Base-by-base conservation (phyloP, 2,888 invertebrate species). In the Diarsia mendica region DNA sequence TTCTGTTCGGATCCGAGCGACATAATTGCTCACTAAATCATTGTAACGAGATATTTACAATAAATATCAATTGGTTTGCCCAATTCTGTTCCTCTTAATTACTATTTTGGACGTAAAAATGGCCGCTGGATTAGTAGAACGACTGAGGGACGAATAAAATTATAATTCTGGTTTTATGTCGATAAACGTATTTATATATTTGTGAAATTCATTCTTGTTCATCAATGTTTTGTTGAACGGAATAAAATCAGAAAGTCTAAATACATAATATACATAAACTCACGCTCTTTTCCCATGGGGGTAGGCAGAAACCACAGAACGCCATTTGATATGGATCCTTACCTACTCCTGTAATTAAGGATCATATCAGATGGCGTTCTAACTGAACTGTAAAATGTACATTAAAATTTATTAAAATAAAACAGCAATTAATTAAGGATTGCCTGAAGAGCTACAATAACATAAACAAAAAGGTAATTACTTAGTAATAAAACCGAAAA, bases 41-140 rank as follows among this genome's bases (percentile, higher is more conserved):
- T 69, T 72, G 82, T 79, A 85, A 85, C 77, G 74, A 84, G 75
- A 87, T 82, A 83, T 80, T 82, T 74, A 82, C 65, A 64, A 80
- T 79, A 81, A 83, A 83, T 83, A 83, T 72, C 51, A 67, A 73
- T 79, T 69, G 66, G 33, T 66, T 9, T 49, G 60, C n/a, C 9
- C 49, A 67, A 70, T 67, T 70, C 46, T 63, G 49, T 67, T 60
- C 4, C 10, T 18, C 55, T 67, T 77, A 83, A 83, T 83, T 73
- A 75, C 60, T 51, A 39, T 61, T 61, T 61, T 5, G 61, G 18
- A 39, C 18, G 1, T 60, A 53, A 76, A 76, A 76, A 67, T 67
- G 61, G 51, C n/a, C 9, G 28, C 23, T 13, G 23, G 23, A 76
- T 77, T 67, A 61, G 11, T 10, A 39, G 2, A 8, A 48, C 2